Base-by-base conservation (phyloP, 2,888 invertebrate species). In the Drosophila antonietae region DNA sequence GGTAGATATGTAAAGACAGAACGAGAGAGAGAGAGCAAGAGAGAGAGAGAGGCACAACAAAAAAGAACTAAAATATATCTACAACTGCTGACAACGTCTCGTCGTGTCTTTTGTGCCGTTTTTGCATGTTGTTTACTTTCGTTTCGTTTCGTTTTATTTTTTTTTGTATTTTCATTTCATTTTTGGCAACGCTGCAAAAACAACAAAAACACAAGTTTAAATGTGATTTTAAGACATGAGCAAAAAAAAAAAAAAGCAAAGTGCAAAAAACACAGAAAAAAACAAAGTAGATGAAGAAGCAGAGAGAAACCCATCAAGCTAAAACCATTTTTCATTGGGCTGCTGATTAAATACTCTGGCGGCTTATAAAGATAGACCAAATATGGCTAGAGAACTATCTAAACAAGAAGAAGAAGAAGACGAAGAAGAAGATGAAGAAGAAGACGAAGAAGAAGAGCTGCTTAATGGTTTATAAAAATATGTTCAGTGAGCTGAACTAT, bases 51-150 rank as follows among this genome's bases (percentile, higher is more conserved):
- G 23, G 15, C 1, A 6, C 14, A 15, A 49, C 4, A 41, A 28
- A 28, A 39, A 66, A 43, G 3, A 20, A 46, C 33, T 15, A 20
- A 60, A 62, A 51, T 35, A 51, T 35, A 56, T 58, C 55, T 47
- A 35, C 55, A 61, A 76, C 58, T 80, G 84, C 88, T 85, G 84
- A 85, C 88, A 83, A 70, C 61, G 78, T 67, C 61, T 67, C 62
- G 53, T 67, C 72, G 80, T 78, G 78, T 82, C 76, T 84, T 80
- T 80, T 78, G 60, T 80, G 75, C 64, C 67, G 70, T 70, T 78
- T 74, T 74, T 74, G 76, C 74, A 64, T 77, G 78, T 70, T 74
- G 78, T 74, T 83, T 80, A 84, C 82, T 87, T 87, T 84, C 58
- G 58, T 59, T 65, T 72, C 68, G 44, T 37, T 49, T 20, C 20